Evolutionary conservation across 2,113 vertebrate species (phyloP).

Genomic region (Cacatua alba): DNA sequence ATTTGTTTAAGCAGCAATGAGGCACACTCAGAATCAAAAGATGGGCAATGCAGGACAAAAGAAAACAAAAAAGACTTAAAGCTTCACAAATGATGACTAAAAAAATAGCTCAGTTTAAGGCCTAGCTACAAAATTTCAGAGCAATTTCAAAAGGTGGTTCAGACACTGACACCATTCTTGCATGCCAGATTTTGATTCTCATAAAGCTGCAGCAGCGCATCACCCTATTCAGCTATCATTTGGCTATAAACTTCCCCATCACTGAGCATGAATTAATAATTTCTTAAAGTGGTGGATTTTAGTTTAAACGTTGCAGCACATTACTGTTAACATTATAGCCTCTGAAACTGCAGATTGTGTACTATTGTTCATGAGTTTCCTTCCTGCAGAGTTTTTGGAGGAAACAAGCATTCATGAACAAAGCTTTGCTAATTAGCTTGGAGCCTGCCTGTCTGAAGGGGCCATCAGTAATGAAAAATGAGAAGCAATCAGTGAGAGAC

Average conservation of each 20-base stretch:
- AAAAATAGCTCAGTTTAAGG: neutral
- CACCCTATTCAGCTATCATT: neutral
- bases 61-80: neutral
- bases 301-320: neutral
- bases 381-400: constrained; percentile 65
- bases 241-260: neutral
- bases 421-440: constrained; percentile 68
- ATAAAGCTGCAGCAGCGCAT: neutral
- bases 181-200: neutral
- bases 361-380: constrained; percentile 20
- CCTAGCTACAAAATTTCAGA: neutral
- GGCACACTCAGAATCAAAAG: neutral
- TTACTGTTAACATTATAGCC: constrained; percentile 23
- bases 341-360: constrained; percentile 29
- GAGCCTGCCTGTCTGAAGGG: constrained; percentile 59
- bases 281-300: neutral
- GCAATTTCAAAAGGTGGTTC: neutral
- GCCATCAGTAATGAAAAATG: constrained; percentile 60
- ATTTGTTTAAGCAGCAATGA: neutral
- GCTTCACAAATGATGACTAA: neutral
- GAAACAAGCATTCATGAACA: constrained; percentile 48
- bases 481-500: constrained; percentile 56
- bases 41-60: neutral
- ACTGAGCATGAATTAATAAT: neutral
- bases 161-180: neutral